Conservation (phyloP, 2,113 vertebrate species). For the Pollimyrus isidori region DNA sequence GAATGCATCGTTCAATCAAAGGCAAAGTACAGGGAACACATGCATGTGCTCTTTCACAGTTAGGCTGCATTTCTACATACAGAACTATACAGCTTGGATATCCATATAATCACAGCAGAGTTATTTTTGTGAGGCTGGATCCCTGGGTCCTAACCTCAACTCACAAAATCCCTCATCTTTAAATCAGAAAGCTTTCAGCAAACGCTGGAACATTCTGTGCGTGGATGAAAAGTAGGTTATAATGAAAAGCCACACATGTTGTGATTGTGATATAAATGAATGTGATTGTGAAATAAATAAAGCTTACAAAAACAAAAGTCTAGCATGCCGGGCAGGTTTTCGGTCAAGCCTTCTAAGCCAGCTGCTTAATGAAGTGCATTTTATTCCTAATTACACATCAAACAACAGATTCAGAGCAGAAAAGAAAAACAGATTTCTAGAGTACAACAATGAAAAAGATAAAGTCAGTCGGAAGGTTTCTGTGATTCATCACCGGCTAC, state of each 20-base stretch:
- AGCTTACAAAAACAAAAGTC: neutral
- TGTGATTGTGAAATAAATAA: neutral
- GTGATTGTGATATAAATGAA: neutral
- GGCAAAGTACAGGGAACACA: neutral
- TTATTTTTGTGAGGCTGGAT: neutral
- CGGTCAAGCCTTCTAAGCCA: neutral
- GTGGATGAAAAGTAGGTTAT: neutral
- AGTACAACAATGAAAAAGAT: neutral
- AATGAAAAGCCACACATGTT: neutral
- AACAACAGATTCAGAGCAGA: neutral
- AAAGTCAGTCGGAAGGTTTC: constrained; percentile 14
- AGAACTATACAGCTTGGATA: neutral
- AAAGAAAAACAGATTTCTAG: neutral
- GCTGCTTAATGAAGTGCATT: neutral
- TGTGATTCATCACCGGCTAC: neutral
- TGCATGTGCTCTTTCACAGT: neutral
- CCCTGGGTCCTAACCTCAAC: neutral
- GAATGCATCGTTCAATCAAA: neutral
- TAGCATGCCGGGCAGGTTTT: neutral
- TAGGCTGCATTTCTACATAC: neutral
- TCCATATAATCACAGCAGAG: neutral
- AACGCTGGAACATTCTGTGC: neutral
- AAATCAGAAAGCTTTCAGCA: neutral
- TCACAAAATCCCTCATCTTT: neutral
- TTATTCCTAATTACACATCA: neutral